These are phyloP conservation scores for Gadopsis marmoratus DNA, from an alignment of 2,797 vertebrate genomes.

Conservation along the genomic window DNA sequence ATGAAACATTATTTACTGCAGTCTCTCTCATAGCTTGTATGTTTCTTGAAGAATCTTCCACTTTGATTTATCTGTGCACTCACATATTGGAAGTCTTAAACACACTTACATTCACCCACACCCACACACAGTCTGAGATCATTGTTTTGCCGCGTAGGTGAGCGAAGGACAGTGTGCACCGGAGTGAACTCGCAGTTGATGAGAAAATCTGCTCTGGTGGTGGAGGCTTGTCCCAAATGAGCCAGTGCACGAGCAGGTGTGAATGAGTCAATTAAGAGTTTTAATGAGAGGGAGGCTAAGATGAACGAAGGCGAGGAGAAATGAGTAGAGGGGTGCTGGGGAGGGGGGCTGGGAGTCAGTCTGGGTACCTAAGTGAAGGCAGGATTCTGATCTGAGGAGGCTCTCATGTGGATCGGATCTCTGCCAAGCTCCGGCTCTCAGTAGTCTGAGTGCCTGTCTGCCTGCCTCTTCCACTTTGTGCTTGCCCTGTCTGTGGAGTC, in stretches of 20 bases:
- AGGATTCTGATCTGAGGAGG: conserved; percentile 70
- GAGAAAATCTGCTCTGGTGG: conserved; percentile 79
- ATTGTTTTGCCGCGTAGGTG: conserved; percentile 69
- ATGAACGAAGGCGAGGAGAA: conserved; percentile 64
- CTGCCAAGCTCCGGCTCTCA: conserved; percentile 66
- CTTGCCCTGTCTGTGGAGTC: conserved; percentile 43
- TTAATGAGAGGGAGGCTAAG: conserved; percentile 78
- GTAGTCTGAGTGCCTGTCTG: conserved; percentile 52
- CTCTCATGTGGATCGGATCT: conserved; percentile 69
- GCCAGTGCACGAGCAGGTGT: conserved; percentile 79
- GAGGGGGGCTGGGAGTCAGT: conserved; percentile 53
- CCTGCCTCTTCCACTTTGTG: conserved; percentile 52
- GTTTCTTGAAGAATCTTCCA: background rate
- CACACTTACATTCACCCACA: conserved; percentile 20
- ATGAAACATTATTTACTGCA: background rate
- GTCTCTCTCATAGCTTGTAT: background rate
- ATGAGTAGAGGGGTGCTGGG: conserved; percentile 34
- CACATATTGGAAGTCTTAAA: background rate
- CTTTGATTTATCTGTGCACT: background rate
- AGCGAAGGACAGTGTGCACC: conserved; percentile 77
- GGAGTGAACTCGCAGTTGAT: conserved; percentile 75
- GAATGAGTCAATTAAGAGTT: conserved; percentile 84
- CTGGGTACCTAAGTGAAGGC: conserved; percentile 68
- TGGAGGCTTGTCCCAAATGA: conserved; percentile 77
- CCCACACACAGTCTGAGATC: conserved; percentile 40